phyloP scores from a whole-genome alignment of 2,113 vertebrate species.

The Xerus inauris region DNA sequence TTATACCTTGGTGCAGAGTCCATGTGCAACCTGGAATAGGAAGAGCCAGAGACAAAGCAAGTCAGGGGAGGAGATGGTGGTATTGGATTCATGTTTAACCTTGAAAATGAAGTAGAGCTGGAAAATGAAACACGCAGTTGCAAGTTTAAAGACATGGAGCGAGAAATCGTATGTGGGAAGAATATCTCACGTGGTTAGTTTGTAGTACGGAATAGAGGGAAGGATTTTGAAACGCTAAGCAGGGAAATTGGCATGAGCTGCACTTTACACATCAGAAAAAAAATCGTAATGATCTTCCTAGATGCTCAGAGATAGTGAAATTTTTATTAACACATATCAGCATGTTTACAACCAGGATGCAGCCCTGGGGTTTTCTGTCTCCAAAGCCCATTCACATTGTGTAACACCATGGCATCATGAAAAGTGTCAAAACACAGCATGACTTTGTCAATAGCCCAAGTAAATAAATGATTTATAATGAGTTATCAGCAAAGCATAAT shows the following conservation, averaged over 20 bases:
- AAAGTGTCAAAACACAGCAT: background rate
- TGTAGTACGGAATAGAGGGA: background rate
- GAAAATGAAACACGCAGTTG: background rate
- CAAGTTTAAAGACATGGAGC: background rate
- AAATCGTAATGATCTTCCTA: background rate
- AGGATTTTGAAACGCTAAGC: background rate
- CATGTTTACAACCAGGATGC: background rate
- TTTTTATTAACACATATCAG: background rate
- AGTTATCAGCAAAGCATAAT: background rate
- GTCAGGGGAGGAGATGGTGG: accelerated
- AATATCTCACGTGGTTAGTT: background rate
- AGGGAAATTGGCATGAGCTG: background rate
- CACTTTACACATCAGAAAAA: background rate
- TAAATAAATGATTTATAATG: background rate
- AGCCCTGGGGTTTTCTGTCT: background rate
- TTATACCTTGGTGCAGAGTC: background rate
- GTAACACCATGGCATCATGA: background rate
- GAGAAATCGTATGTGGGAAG: background rate
- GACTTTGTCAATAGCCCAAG: background rate
- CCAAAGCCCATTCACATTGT: background rate
- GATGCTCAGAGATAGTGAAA: background rate
- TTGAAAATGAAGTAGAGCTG: background rate
- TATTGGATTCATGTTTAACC: background rate
- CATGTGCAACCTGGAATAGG: accelerated
- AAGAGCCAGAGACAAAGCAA: background rate